Percentiles rank a stretch among this genome's conserved stretches.
Evolutionary conservation across 2,113 vertebrate species (phyloP).

Genomic region (Centrocercus urophasianus): DNA sequence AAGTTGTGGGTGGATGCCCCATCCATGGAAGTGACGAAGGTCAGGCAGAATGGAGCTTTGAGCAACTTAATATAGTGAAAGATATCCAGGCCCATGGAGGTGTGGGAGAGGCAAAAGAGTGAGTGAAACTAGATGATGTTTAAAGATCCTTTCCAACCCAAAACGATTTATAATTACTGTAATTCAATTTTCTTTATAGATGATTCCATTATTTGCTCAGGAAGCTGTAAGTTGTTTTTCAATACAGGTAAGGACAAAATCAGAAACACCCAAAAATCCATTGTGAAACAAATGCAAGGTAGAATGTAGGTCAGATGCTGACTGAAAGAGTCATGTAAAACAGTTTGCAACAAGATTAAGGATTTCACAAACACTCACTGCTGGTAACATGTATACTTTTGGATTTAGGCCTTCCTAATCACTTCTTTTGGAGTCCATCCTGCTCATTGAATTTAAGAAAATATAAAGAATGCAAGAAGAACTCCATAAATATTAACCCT

Average conservation of each 20-base stretch:
- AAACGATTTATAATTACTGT: neutral
- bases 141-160: neutral
- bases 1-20: neutral
- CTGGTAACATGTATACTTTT: neutral
- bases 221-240: neutral
- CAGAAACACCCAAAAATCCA: neutral
- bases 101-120: neutral
- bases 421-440: neutral
- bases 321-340: neutral
- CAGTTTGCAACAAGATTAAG: neutral
- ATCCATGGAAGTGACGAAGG: neutral
- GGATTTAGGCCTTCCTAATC: neutral
- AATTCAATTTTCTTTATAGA: neutral
- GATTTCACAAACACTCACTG: constrained; percentile 32
- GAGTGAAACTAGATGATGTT: neutral
- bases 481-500: neutral
- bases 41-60: neutral
- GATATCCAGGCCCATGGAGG: neutral
- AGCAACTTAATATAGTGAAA: neutral
- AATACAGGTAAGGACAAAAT: neutral
- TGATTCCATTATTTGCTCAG: neutral
- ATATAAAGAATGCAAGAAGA: neutral
- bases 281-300: constrained; percentile 39
- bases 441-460: neutral
- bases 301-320: constrained; percentile 48